Evolutionary conservation across 2,888 invertebrate genomes (phyloP), one percentile per base, ranked within the genome.

Genomic region (Bombyx huttoni): DNA sequence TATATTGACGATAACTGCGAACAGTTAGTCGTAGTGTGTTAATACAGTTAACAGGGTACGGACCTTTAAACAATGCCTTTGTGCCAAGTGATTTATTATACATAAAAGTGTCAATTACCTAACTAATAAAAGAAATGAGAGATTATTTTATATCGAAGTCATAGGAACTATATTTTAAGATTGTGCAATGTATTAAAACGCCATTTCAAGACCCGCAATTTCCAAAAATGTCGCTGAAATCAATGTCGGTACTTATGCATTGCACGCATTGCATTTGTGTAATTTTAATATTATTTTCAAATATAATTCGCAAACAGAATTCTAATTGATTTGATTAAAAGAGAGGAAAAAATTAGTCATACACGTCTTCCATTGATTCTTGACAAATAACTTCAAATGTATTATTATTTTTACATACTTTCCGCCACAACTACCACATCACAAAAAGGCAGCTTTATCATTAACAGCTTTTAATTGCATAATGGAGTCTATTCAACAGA

Each of bases 1-100:
- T 50, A 55, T 50, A 59, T 56, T 57, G 65, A 62, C 58, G 63
- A 68, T 67, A 55, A 62, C 80, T 84, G 86, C 83, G 86, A 85
- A 83, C 75, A 77, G 68, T 85, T 86, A 75, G 75, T 68, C 62
- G 70, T 62, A 71, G 80, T 85, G 50, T 13, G 46, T 50, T 46
- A 50, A 46, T 46, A 50, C 46, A 85, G 85, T 83, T 67, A 69
- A 85, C 87, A 87, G 88, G 87, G 87, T 87, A 83, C 81, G 87
- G 87, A 87, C 87, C 84, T 82, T 71, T 73, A 66, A 73, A 62
- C 24, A 58, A 79, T 82, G 88, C 88, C 88, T 85, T 87, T 80
- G 88, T 88, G 88, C 88, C 88, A 86, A 87, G 88, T 87, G 87
- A 87, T 87, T 83, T 86, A 77, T 76, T 79, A 68, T 79, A 78